Base-by-base conservation (phyloP, 2,888 invertebrate species). In the Dioctria rufipes region DNA sequence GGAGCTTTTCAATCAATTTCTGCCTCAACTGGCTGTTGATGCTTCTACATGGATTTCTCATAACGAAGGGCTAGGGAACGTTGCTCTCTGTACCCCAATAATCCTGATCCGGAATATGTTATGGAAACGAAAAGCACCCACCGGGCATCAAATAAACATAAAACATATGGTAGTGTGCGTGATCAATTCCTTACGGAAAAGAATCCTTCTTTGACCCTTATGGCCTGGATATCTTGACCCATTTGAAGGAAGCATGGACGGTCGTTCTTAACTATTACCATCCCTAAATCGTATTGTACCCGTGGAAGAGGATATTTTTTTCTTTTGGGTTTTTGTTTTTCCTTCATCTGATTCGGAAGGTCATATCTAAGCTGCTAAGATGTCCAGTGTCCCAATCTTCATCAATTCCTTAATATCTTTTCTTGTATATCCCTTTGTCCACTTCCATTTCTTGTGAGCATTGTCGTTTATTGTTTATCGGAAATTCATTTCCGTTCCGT, bases 1-100 rank as follows among this genome's bases (percentile, higher is more conserved):
- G 60, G 46, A 67, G 79, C 58, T 67, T 58, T 79, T 79, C 79
- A 79, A 79, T 79, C 79, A 79, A 79, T 79, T 79, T 43, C 46
- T 61, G 61, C 61, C 46, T 77, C 13, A 37, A 43, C 66, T 43
- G 66, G 63, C 77, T 77, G 77, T 42, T 49, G 77, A 77, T 63
- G 58, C 49, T 77, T 77, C 37, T 63, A 13, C 49, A 42, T 63
- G 11, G 11, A 9, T 46, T 46, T 46, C 49, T 25, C 25, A 25
- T 25, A 25, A 25, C 49, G 49, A 9, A 9, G 25, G 46, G n/a
- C 43, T 43, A n/a, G 60, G 40, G 60, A 46, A 75, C 46, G 61
- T 39, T 58, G 25, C 25, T 63, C 63, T 46, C 13, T 43, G 42
- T 43, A 51, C 63, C 40, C 63, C 77, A 63, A 77, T 77, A 63